These are phyloP conservation scores for Erebia aethiops DNA, from an alignment of 2,888 invertebrate genomes.

Conservation along the genomic window DNA sequence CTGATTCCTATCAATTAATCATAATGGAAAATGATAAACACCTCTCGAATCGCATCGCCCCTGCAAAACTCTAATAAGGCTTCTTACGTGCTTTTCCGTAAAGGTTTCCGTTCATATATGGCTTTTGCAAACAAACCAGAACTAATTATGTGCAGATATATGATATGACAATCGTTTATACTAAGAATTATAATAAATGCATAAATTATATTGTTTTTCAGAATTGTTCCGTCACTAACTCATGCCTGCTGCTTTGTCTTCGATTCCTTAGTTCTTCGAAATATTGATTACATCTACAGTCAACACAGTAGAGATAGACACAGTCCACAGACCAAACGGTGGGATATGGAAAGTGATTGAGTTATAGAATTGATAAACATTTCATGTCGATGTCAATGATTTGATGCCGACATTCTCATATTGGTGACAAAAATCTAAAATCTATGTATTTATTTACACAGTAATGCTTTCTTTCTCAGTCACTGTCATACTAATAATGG, in stretches of 20 bases:
- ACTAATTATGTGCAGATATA: constrained; percentile 10
- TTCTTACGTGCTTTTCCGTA: constrained; percentile 43
- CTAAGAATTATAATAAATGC: background rate
- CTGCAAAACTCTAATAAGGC: constrained; percentile 34
- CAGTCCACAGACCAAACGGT: too few relatives aligned
- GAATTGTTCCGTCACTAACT: background rate
- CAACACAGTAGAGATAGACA: too few relatives aligned
- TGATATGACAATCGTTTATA: constrained; percentile 13
- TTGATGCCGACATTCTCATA: too few relatives aligned
- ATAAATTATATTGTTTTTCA: background rate
- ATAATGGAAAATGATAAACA: constrained; percentile 35
- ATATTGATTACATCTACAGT: too few relatives aligned
- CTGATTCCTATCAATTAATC: background rate
- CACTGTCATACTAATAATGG: too few relatives aligned
- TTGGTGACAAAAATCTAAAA: too few relatives aligned
- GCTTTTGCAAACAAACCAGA: constrained; percentile 29
- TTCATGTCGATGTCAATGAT: too few relatives aligned
- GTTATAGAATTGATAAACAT: too few relatives aligned
- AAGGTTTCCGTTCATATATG: constrained; percentile 45
- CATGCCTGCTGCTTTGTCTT: background rate
- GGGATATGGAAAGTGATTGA: too few relatives aligned
- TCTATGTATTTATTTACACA: too few relatives aligned
- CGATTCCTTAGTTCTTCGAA: background rate
- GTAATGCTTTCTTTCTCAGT: too few relatives aligned
- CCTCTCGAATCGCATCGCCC: constrained; percentile 29